These are phyloP conservation scores for Netelia melanura DNA, from an alignment of 2,888 invertebrate species.

Conservation along the genomic window DNA sequence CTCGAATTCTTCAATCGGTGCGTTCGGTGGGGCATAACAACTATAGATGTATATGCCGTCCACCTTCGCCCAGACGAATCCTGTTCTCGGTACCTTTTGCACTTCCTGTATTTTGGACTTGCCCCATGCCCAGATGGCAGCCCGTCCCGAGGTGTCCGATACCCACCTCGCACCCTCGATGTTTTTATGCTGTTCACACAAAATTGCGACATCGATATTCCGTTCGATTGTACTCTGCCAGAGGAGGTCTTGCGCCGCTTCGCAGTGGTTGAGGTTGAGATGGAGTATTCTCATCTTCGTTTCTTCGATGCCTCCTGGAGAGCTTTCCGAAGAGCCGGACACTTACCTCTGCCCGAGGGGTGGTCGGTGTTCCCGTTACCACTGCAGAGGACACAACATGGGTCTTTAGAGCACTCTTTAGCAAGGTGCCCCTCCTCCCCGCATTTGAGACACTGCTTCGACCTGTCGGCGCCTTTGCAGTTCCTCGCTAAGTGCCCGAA, in stretches of 20 bases:
- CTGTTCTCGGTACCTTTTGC: constrained; percentile 27
- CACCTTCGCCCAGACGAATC: constrained; percentile 65
- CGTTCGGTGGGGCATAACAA: constrained; percentile 66
- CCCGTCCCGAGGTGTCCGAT: constrained; percentile 60
- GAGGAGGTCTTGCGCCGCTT: constrained; percentile 60
- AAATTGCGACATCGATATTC: constrained; percentile 53
- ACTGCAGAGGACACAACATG: constrained; percentile 49
- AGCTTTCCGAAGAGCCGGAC: constrained; percentile 57
- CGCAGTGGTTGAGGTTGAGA: constrained; percentile 63
- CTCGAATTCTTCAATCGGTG: constrained; percentile 42
- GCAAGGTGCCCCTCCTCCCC: constrained; percentile 56
- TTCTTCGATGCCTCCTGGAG: constrained; percentile 39
- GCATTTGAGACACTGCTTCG: constrained; percentile 55
- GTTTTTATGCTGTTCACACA: constrained; percentile 66
- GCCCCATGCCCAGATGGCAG: constrained; percentile 68
- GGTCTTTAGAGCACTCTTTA: constrained; percentile 30
- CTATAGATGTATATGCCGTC: constrained; percentile 62
- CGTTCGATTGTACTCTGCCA: constrained; percentile 63
- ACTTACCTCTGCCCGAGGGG: constrained; percentile 49
- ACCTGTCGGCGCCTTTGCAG: constrained; percentile 51
- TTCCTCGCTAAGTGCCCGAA: constrained; percentile 54
- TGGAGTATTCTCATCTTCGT: constrained; percentile 65
- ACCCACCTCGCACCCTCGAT: constrained; percentile 62
- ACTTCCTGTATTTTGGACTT: constrained; percentile 52
- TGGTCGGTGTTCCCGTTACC: constrained; percentile 34